Conservation (phyloP, 2,888 invertebrate species). For the Drosophila birchii region DNA sequence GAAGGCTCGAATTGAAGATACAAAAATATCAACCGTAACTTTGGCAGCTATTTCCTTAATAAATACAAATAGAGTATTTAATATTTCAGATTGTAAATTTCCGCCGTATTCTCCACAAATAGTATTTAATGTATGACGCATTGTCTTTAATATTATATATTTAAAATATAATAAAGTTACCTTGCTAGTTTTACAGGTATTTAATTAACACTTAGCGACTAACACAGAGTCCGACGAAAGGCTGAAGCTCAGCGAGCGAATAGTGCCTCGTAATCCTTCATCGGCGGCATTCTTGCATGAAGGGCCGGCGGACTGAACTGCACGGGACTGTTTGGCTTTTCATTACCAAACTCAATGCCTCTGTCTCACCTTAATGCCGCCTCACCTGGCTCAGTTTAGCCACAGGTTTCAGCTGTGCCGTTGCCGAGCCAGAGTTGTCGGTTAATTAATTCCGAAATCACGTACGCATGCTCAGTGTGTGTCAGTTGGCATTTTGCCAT, state of each 20-base stretch:
- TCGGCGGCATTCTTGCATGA: conserved; percentile 70
- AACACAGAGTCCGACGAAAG: conserved; percentile 3
- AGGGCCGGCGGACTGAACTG: conserved; percentile 46
- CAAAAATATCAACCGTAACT: not conserved
- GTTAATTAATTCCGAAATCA: conserved; percentile 64
- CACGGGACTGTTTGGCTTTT: conserved; percentile 41
- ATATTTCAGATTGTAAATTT: not conserved
- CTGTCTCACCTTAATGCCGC: conserved; percentile 22
- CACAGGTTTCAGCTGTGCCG: conserved; percentile 1
- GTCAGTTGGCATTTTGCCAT: conserved; percentile 44
- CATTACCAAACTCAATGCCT: conserved; percentile 73
- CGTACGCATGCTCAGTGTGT: conserved; percentile 59
- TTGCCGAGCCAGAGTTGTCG: conserved; percentile 25
- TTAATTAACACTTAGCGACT: conserved; percentile 43
- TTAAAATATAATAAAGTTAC: conserved; percentile 49
- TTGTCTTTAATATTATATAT: conserved; percentile 18
- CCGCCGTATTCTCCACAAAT: conserved; percentile 15
- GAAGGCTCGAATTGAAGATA: no score
- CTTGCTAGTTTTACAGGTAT: conserved; percentile 32
- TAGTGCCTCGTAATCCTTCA: conserved; percentile 55
- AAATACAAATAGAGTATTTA: not conserved
- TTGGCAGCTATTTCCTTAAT: no score
- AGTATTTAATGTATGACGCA: conserved; percentile 21
- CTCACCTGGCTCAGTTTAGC: conserved; percentile 23
- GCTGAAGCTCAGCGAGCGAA: conserved; percentile 27